Evolutionary conservation across 2,888 invertebrate species (phyloP).

Genomic region (Tuberolachnus salignus): DNA sequence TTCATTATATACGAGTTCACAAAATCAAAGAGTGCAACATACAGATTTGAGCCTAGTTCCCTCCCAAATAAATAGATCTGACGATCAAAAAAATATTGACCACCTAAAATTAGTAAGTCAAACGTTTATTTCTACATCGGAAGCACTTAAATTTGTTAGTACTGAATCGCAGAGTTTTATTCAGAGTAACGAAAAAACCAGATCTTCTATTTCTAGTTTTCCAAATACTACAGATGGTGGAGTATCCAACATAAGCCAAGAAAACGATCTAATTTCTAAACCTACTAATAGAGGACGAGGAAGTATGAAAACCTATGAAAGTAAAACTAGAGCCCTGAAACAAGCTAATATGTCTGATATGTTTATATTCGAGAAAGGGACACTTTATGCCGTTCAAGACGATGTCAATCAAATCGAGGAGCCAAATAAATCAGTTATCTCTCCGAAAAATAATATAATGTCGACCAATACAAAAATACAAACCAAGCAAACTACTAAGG

Average conservation of each 20-base stretch:
- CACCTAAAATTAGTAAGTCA: slow-evolving; percentile 42
- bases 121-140: slow-evolving; percentile 52
- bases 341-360: slow-evolving; percentile 51
- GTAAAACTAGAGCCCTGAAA: slow-evolving; percentile 50
- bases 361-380: slow-evolving; percentile 51
- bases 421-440: background rate
- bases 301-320: slow-evolving; percentile 47
- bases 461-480: background rate
- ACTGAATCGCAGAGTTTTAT: slow-evolving; percentile 43
- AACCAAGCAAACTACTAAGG: slow-evolving; percentile 9
- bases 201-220: slow-evolving; percentile 11
- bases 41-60: background rate
- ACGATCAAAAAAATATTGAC: slow-evolving; percentile 49
- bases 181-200: slow-evolving; percentile 34
- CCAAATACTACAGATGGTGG: slow-evolving; percentile 26
- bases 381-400: slow-evolving; percentile 50
- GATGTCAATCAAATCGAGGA: slow-evolving; percentile 34
- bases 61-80: slow-evolving; percentile 23
- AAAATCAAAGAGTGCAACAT: slow-evolving; percentile 19
- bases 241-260: slow-evolving; percentile 12
- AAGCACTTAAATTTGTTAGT: slow-evolving; percentile 52
- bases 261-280: slow-evolving; percentile 7
- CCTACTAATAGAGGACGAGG: slow-evolving; percentile 16
- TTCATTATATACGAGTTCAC: slow-evolving; percentile 22
- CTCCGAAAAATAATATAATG: slow-evolving; percentile 6